Evolutionary conservation across 2,888 invertebrate species (phyloP).

Genomic region (Meganola albula): DNA sequence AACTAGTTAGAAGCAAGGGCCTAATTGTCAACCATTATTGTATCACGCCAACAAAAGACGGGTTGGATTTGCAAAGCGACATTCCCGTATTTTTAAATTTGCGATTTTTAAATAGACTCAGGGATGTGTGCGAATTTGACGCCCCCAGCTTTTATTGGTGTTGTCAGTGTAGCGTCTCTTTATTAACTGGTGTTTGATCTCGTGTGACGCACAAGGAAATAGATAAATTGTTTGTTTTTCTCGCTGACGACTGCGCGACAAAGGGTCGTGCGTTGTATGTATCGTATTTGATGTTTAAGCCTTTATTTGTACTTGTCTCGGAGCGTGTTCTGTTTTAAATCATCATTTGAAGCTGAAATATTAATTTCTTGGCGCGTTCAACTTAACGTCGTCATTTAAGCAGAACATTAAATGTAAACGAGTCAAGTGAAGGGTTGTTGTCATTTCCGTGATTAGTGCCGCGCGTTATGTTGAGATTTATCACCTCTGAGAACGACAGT

Average conservation of each 20-base stretch:
- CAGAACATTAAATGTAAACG: constrained; percentile 52
- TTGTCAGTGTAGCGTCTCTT: constrained; percentile 41
- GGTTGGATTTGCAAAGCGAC: constrained; percentile 41
- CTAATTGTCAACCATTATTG: constrained; percentile 63
- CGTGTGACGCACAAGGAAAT: constrained; percentile 48
- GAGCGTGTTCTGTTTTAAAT: constrained; percentile 23
- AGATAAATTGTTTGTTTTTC: constrained; percentile 67
- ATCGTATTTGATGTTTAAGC: constrained; percentile 17
- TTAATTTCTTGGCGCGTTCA: constrained; percentile 28
- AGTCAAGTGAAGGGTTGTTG: constrained; percentile 62
- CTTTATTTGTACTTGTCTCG: constrained; percentile 24
- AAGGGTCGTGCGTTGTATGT: no score
- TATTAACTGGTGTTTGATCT: constrained; percentile 65
- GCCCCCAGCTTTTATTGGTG: constrained; percentile 59
- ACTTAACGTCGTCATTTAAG: constrained; percentile 45
- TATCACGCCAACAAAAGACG: constrained; percentile 57
- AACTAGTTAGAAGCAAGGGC: no score
- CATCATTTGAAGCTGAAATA: constrained; percentile 29
- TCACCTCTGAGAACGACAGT: constrained; percentile 54
- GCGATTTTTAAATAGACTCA: constrained; percentile 52
- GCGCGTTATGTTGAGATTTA: constrained; percentile 60
- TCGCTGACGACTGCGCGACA: constrained; percentile 31
- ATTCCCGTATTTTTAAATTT: constrained; percentile 56
- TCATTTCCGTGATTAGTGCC: constrained; percentile 68
- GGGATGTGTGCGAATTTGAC: constrained; percentile 46